These are phyloP conservation scores for Chrysocyon brachyurus DNA, from an alignment of 2,797 vertebrate species.

Conservation along the genomic window DNA sequence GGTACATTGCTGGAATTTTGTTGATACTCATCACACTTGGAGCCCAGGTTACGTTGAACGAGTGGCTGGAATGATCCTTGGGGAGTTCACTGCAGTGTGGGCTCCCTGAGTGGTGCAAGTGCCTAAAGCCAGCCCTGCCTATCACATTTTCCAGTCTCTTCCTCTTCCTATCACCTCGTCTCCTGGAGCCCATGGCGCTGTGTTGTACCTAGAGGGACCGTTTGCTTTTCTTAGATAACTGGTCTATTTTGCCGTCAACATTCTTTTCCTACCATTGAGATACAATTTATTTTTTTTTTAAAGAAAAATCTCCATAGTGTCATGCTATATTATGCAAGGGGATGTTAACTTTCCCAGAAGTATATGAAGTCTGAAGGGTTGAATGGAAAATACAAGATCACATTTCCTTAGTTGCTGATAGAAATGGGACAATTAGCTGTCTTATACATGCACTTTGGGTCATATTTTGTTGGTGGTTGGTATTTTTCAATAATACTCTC, in stretches of 20 bases:
- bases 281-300: conserved; percentile 64
- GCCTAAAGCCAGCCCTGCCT: conserved; percentile 76
- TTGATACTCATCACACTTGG: conserved; percentile 58
- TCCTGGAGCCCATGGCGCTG: not conserved
- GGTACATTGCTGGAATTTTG: conserved; percentile 49
- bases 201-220: conserved; percentile 69
- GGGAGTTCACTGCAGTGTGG: not conserved
- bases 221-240: conserved; percentile 79
- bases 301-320: conserved; percentile 62
- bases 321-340: conserved; percentile 29
- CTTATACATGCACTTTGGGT: not conserved
- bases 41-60: conserved; percentile 78
- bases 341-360: conserved; percentile 45
- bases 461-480: not conserved
- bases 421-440: conserved; percentile 55
- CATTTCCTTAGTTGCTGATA: conserved; percentile 36
- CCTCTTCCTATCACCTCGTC: conserved; percentile 50
- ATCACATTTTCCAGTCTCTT: conserved; percentile 71
- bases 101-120: conserved; percentile 77
- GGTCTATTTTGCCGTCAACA: conserved; percentile 39
- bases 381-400: conserved; percentile 34
- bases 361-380: conserved; percentile 34
- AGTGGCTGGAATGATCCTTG: conserved; percentile 76
- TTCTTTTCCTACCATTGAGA: conserved; percentile 49
- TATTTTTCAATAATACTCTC: conserved; percentile 58